phyloP scores from a whole-genome alignment of 2,113 vertebrate species.

The Poeciliopsis turrubarensis region DNA sequence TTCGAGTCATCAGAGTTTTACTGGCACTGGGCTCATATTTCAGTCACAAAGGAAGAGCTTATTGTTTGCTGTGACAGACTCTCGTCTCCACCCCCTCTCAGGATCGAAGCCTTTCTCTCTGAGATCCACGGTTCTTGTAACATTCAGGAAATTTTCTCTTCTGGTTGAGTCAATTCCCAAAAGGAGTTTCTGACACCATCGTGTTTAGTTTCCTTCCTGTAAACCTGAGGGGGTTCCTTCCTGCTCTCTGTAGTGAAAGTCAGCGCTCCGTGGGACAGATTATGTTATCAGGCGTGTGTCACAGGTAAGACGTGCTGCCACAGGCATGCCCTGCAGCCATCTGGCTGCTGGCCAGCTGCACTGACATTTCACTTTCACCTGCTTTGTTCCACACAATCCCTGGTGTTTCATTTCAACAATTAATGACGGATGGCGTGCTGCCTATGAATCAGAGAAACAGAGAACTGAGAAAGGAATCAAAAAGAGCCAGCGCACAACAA shows the following conservation, averaged over 20 bases:
- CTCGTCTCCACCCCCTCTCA: background rate
- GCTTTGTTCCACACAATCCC: background rate
- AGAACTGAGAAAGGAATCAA: conserved; percentile 8
- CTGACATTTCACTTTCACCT: background rate
- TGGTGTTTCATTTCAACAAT: background rate
- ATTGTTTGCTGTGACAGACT: conserved; percentile 20
- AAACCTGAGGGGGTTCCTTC: conserved; percentile 49
- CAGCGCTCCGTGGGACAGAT: background rate
- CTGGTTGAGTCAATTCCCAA: conserved; percentile 61
- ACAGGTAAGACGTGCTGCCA: conserved; percentile 39
- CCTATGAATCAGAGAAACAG: background rate
- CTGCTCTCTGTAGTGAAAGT: conserved; percentile 53
- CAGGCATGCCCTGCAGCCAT: conserved; percentile 1
- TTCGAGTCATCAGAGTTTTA: conserved; percentile 46
- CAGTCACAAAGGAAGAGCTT: conserved; percentile 28
- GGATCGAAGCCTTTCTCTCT: background rate
- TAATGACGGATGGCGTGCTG: background rate
- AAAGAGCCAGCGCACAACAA: background rate
- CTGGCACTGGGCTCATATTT: conserved; percentile 23
- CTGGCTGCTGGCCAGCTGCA: conserved; percentile 40
- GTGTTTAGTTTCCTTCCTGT: conserved; percentile 69
- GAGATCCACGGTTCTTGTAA: conserved; percentile 36
- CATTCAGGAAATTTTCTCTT: conserved; percentile 66
- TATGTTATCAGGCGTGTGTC: conserved; percentile 1
- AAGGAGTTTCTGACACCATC: conserved; percentile 43